Percentiles rank a stretch among this genome's conserved stretches.
These are phyloP conservation scores for Caenorhabditis sp. DNA, from an alignment of 2,888 invertebrate species.

Conservation along the genomic window DNA sequence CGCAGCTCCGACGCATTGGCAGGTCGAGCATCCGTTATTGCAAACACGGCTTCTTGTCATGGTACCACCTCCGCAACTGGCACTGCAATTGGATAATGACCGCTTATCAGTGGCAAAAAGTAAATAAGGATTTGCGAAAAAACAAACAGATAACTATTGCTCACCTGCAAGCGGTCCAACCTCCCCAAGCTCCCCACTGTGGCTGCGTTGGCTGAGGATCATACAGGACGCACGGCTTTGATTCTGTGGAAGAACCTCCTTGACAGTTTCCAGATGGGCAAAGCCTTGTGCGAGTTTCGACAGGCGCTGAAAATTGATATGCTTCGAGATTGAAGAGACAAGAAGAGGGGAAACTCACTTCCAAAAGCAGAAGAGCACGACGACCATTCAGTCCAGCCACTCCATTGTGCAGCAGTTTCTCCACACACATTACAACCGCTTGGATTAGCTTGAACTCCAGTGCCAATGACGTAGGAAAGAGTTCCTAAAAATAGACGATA, in stretches of 20 bases:
- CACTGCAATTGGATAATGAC: constrained; percentile 46
- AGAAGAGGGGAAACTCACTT: constrained; percentile 40
- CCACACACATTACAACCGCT: constrained; percentile 58
- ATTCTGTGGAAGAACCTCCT: constrained; percentile 61
- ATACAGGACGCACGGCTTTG: constrained; percentile 61
- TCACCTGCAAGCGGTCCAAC: constrained; percentile 62
- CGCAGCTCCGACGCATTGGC: constrained; percentile 61
- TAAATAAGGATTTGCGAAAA: constrained; percentile 12
- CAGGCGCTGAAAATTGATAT: constrained; percentile 47
- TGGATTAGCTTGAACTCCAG: constrained; percentile 61
- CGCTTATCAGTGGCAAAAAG: constrained; percentile 12
- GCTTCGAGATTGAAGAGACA: background rate
- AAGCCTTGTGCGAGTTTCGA: constrained; percentile 55
- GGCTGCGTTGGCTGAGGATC: constrained; percentile 62
- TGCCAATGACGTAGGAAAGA: constrained; percentile 56
- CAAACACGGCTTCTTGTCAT: constrained; percentile 62
- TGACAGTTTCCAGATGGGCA: constrained; percentile 62
- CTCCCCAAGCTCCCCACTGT: constrained; percentile 60
- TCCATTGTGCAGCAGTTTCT: constrained; percentile 54
- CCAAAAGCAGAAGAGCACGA: constrained; percentile 57
- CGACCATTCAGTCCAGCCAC: constrained; percentile 60
- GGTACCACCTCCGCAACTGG: constrained; percentile 65
- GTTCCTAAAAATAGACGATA: constrained; percentile 34
- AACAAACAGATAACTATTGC: background rate
- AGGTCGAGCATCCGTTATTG: constrained; percentile 65